A percentile compares a stretch with the other conserved stretches of the same genome.
Evolutionary conservation across 2,797 vertebrate species (phyloP).

Genomic region (Ambastaia sidthimunki): DNA sequence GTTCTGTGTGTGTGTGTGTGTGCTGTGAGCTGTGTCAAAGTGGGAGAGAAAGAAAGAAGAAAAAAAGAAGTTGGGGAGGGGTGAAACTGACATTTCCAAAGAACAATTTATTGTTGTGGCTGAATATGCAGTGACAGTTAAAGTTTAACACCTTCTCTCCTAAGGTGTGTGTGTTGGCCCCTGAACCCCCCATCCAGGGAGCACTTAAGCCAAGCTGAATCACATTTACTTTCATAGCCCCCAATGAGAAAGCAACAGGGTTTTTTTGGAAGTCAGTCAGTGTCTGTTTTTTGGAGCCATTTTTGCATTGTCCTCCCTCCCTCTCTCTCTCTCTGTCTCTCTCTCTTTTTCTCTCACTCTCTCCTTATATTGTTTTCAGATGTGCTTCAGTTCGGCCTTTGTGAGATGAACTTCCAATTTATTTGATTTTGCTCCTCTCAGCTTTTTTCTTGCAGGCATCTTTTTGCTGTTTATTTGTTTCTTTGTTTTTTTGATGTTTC

Average conservation of each 20-base stretch:
- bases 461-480: constrained; percentile 68
- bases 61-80: constrained; percentile 20
- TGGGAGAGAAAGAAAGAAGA: constrained; percentile 1
- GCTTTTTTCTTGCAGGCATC: constrained; percentile 70
- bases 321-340: neutral
- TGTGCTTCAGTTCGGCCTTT: constrained; percentile 70
- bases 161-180: constrained; percentile 55
- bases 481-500: constrained; percentile 61
- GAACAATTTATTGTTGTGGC: constrained; percentile 78
- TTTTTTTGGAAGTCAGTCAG: constrained; percentile 60
- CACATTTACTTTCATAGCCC: constrained; percentile 67
- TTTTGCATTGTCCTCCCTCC: constrained; percentile 68
- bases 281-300: constrained; percentile 71
- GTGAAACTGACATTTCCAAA: constrained; percentile 68
- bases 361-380: constrained; percentile 70
- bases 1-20: constrained; percentile 29
- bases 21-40: constrained; percentile 14
- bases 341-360: constrained; percentile 60
- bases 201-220: constrained; percentile 75
- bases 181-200: constrained; percentile 75
- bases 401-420: constrained; percentile 72
- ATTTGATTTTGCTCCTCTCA: constrained; percentile 75
- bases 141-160: constrained; percentile 63
- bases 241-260: constrained; percentile 62
- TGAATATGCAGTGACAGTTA: constrained; percentile 74